Conservation (phyloP, 2,797 vertebrate species). For the Urosaurus nigricauda region DNA sequence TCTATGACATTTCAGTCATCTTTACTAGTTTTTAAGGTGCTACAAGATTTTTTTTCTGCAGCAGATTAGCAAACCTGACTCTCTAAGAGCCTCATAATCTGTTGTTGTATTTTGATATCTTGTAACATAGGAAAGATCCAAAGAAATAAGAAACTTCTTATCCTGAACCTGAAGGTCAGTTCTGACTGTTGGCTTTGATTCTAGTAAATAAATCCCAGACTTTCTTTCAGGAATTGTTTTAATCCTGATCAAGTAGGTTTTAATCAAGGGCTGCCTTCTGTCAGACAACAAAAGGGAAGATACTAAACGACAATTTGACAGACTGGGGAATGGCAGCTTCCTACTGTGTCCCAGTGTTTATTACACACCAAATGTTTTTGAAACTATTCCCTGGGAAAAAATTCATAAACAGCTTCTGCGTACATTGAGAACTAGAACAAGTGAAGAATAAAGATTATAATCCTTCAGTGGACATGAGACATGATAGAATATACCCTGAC, state of each 20-base stretch:
- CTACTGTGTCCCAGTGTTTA: background rate
- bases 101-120: background rate
- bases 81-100: background rate
- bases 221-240: constrained; percentile 45
- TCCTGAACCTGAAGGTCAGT: constrained; percentile 21
- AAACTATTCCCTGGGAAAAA: background rate
- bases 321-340: background rate
- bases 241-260: constrained; percentile 44
- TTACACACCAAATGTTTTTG: constrained; percentile 14
- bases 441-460: background rate
- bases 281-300: constrained; percentile 33
- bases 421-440: background rate
- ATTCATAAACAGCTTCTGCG: background rate
- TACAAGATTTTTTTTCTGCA: background rate
- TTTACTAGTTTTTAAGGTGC: background rate
- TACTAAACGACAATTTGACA: constrained; percentile 7
- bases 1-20: background rate
- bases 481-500: background rate
- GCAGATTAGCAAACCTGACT: background rate
- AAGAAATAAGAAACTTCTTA: constrained; percentile 16
- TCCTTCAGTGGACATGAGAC: background rate
- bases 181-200: constrained; percentile 8
- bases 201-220: constrained; percentile 42
- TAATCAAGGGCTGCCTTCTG: constrained; percentile 42
- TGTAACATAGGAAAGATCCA: constrained; percentile 10